Conservation (phyloP, 1,140 invertebrate species). For the Cataglyphis hispanica region DNA sequence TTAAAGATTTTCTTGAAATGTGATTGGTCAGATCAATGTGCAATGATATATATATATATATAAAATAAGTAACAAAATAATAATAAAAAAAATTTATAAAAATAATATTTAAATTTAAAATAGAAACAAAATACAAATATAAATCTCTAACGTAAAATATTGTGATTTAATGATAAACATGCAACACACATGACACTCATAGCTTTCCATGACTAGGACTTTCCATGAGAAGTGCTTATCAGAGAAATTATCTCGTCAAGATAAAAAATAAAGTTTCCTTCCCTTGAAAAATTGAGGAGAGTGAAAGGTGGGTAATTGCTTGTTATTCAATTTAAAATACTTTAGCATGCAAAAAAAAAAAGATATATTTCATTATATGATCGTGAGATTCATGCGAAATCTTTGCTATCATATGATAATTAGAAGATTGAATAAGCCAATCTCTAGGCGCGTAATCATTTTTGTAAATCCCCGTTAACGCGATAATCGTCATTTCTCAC, state of each 20-base stretch:
- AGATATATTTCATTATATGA: neutral
- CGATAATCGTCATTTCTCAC: neutral
- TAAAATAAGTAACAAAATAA: neutral
- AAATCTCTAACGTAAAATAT: neutral
- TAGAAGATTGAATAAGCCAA: neutral
- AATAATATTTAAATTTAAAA: neutral
- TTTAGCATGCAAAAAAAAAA: neutral
- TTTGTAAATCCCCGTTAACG: neutral
- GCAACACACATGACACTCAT: neutral
- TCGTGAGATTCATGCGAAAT: neutral
- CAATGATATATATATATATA: neutral
- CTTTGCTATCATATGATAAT: slow-evolving; percentile 4
- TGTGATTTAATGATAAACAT: neutral
- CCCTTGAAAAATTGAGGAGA: neutral
- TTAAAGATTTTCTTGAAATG: neutral
- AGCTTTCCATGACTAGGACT: neutral
- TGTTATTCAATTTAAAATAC: neutral
- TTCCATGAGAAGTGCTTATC: neutral
- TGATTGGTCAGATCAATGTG: neutral
- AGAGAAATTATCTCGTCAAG: neutral
- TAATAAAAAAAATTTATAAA: neutral
- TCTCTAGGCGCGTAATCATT: neutral
- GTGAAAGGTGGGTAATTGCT: neutral
- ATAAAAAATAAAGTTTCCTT: slow-evolving; percentile 9
- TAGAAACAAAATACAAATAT: too few species aligned